These are phyloP conservation scores for Eleginops maclovinus DNA, from an alignment of 2,113 vertebrate species.

Conservation along the genomic window DNA sequence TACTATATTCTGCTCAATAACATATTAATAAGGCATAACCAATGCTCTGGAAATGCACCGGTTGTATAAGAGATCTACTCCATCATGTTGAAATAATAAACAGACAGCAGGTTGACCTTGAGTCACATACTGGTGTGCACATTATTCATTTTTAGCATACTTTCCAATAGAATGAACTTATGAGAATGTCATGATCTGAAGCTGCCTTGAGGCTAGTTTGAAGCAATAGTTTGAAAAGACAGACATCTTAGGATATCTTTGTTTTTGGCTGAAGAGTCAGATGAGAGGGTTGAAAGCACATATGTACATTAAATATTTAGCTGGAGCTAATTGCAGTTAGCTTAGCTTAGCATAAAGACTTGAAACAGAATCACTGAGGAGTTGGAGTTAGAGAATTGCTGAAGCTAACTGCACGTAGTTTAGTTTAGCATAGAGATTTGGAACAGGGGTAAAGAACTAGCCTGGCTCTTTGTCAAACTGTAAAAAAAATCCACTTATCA, in stretches of 20 bases:
- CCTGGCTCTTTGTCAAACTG: background rate
- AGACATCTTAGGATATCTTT: background rate
- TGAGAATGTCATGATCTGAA: slow-evolving; percentile 5
- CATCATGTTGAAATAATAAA: slow-evolving; percentile 66
- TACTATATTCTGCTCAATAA: slow-evolving; percentile 71
- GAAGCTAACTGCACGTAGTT: too few species aligned
- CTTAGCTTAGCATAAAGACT: background rate
- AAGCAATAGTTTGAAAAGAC: background rate
- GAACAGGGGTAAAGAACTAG: background rate
- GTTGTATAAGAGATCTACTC: slow-evolving; percentile 39
- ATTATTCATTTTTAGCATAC: slow-evolving; percentile 33
- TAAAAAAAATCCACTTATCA: background rate
- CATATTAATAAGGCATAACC: slow-evolving; percentile 74
- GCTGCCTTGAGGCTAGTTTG: background rate
- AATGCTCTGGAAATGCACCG: slow-evolving; percentile 34
- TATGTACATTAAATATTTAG: background rate
- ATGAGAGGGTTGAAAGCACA: background rate
- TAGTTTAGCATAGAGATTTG: background rate
- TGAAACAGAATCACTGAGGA: background rate
- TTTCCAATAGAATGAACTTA: slow-evolving; percentile 7
- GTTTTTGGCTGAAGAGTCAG: background rate
- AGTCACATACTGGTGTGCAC: slow-evolving; percentile 33
- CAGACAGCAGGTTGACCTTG: slow-evolving; percentile 45
- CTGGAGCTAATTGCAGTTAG: too few species aligned
- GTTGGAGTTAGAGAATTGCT: background rate